A percentile compares a stretch with the other conserved stretches of the same genome.
These are phyloP conservation scores for Bradynema listronoti DNA, from an alignment of 1,140 invertebrate species.

Conservation along the genomic window DNA sequence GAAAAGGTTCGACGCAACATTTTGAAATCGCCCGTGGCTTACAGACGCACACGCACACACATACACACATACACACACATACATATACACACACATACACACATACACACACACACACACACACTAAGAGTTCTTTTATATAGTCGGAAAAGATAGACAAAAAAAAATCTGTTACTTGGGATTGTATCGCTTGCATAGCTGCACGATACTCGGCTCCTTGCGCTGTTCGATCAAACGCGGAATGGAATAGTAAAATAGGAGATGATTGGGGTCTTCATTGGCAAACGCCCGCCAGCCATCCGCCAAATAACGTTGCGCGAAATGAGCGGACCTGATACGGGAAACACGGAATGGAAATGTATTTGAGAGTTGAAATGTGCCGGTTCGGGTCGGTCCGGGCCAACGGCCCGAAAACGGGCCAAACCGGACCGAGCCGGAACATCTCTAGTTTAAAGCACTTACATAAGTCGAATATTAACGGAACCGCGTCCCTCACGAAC, in stretches of 20 bases:
- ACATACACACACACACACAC: too few relatives aligned
- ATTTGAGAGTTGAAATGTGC: too few relatives aligned
- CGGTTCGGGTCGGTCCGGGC: not conserved
- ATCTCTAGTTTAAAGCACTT: conserved; percentile 59
- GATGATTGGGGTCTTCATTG: conserved; percentile 34
- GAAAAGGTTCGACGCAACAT: too few relatives aligned
- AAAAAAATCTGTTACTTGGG: conserved; percentile 69
- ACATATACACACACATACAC: too few relatives aligned
- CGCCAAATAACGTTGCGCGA: conserved; percentile 46
- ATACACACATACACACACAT: too few relatives aligned
- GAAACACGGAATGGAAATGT: too few relatives aligned
- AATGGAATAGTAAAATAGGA: conserved; percentile 56
- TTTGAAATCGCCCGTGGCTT: too few relatives aligned
- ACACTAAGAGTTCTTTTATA: too few relatives aligned
- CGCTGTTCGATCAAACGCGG: conserved; percentile 47
- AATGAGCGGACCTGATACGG: conserved; percentile 41
- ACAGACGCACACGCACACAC: too few relatives aligned
- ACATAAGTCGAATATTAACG: conserved; percentile 68
- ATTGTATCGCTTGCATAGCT: conserved; percentile 80
- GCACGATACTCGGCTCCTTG: conserved; percentile 71
- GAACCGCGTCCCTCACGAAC: conserved; percentile 77
- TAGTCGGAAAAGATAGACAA: too few relatives aligned
- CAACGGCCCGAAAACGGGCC: too few relatives aligned
- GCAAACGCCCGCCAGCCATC: conserved; percentile 47
- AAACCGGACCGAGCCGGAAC: too few relatives aligned